Evolutionary conservation across 2,113 vertebrate species (phyloP).

Genomic region (Phaethon lepturus): DNA sequence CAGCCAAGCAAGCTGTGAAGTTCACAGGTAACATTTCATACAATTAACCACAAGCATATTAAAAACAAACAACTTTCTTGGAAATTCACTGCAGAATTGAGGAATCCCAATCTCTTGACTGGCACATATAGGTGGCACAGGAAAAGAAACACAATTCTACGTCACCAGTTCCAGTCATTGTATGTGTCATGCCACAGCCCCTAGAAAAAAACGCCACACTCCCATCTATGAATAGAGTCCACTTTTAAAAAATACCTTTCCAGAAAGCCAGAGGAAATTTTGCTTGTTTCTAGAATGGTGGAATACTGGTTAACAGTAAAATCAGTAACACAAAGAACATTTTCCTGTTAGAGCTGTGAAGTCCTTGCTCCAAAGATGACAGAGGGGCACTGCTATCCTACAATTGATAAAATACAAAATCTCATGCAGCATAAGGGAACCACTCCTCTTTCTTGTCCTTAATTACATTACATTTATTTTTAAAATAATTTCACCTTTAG

Average conservation of each 20-base stretch:
- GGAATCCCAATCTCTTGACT: neutral
- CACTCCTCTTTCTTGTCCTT: neutral
- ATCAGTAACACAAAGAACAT: neutral
- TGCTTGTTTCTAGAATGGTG: neutral
- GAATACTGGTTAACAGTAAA: neutral
- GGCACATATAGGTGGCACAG: neutral
- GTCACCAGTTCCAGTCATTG: neutral
- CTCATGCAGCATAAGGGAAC: neutral
- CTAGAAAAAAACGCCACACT: neutral
- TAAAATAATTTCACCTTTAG: neutral
- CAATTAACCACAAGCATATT: neutral
- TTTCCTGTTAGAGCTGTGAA: neutral
- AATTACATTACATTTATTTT: neutral
- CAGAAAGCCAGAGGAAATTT: neutral
- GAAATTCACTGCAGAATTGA: neutral
- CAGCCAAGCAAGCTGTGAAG: neutral
- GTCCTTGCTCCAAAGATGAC: neutral
- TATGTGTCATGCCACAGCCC: neutral
- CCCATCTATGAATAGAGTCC: neutral
- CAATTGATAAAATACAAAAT: neutral
- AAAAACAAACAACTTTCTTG: neutral
- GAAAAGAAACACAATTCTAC: neutral
- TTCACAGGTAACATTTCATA: neutral
- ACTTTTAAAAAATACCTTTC: neutral
- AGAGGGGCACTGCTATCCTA: neutral